Evolutionary conservation across 2,797 vertebrate species (phyloP), one percentile per base, ranked within the genome.

Genomic region (Sparus aurata): DNA sequence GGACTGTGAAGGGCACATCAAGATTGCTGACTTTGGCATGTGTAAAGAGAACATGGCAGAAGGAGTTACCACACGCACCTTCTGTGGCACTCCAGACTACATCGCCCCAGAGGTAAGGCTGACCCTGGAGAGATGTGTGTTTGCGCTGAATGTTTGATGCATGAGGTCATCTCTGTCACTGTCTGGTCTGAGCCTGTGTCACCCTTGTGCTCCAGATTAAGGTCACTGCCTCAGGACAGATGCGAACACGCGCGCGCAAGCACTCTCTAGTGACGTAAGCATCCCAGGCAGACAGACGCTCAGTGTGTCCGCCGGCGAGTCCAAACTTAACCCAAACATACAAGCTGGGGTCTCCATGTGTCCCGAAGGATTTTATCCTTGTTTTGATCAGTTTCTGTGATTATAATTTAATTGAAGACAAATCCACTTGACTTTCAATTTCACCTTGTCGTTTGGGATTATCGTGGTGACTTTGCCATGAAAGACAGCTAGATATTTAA

Each of bases 1-100:
- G 92, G 98, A 99, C 79, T 95, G 93, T 0, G 98, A 99, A 91
- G 98, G 98, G 53, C 98, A 99, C 88, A 99, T 99, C 76, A 99
- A 99, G 93, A 99, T 99, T 5, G 98, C 98, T 12, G 98, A 99
- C 91, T 99, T 99, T 20, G 98, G 98, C 71, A 99, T 99, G 98
- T 99, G 98, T 89, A 99, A 99, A 91, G 98, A 99, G 38, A 97
- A 97, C 86, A 97, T 99, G 94, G 18, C 71, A 5, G 95, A 99
- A 0, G 97, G 94, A 25, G 97, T 98, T 79, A 95, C 93, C 5
- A 99, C 98, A 0, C 95, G 98, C 87, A 99, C 98, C 76, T 99
- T 99, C 96, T 99, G 98, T 18, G 98, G 98, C 71, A 99, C 98
- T 66, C 98, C 98, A 0, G 98, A 99, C 93, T 99, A 99, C 93